Evolutionary conservation across 2,888 invertebrate species (phyloP).

Genomic region (Piscicola geometra): DNA sequence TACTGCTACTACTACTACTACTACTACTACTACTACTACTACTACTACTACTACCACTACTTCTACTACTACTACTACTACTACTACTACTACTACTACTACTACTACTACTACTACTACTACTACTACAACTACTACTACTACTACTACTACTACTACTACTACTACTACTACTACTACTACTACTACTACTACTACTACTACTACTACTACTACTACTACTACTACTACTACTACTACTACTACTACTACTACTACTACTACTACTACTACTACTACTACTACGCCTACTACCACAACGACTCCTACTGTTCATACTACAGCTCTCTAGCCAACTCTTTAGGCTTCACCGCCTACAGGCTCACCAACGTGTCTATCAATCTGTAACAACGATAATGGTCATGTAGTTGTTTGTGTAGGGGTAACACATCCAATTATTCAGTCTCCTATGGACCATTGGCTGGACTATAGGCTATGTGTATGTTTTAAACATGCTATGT

Average conservation of each 20-base stretch:
- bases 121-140: slow-evolving; percentile 7
- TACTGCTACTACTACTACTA: background rate
- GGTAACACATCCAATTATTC: too few relatives aligned
- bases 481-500: too few relatives aligned
- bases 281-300: slow-evolving; percentile 8
- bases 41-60: slow-evolving; percentile 12
- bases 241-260: background rate
- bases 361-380: too few relatives aligned
- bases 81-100: slow-evolving; percentile 12
- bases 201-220: slow-evolving; percentile 12
- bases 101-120: slow-evolving; percentile 10
- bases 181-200: slow-evolving; percentile 12
- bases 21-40: slow-evolving; percentile 3
- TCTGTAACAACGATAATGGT: too few relatives aligned
- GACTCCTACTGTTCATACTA: too few relatives aligned
- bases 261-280: background rate
- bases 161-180: slow-evolving; percentile 12
- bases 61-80: slow-evolving; percentile 1
- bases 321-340: too few relatives aligned
- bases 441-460: too few relatives aligned
- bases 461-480: too few relatives aligned
- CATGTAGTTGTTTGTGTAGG: too few relatives aligned
- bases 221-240: background rate
- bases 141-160: slow-evolving; percentile 12
- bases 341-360: too few relatives aligned